Conservation (phyloP, 2,797 vertebrate species). For the Sus cebifrons region DNA sequence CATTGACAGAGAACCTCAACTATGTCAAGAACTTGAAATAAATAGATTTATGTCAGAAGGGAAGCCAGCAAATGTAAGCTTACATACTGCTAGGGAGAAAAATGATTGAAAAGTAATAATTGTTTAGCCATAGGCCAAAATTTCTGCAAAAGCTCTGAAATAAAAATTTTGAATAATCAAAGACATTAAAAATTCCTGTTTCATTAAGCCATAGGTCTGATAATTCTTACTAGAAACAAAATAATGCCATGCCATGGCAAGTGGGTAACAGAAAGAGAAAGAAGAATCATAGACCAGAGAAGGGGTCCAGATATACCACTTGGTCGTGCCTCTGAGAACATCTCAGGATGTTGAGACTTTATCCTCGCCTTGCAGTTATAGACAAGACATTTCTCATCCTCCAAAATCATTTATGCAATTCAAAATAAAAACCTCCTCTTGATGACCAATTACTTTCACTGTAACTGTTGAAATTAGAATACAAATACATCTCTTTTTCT, state of each 20-base stretch:
- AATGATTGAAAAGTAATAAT: slow-evolving; percentile 38
- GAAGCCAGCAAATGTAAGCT: neutral
- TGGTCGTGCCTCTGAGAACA: neutral
- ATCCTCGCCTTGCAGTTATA: neutral
- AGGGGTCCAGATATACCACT: neutral
- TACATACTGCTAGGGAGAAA: neutral
- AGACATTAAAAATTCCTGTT: slow-evolving; percentile 61
- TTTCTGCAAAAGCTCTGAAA: slow-evolving; percentile 62
- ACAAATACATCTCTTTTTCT: neutral
- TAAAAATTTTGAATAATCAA: slow-evolving; percentile 66
- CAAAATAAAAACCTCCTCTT: slow-evolving; percentile 1
- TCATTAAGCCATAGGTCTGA: slow-evolving; percentile 46
- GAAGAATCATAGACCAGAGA: neutral
- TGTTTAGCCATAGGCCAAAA: slow-evolving; percentile 51
- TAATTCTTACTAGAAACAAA: slow-evolving; percentile 50
- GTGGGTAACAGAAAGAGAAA: neutral
- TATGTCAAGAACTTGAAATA: slow-evolving; percentile 57
- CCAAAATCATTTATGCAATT: neutral
- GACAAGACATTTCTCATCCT: neutral
- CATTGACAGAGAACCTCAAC: slow-evolving; percentile 54
- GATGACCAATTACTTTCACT: neutral
- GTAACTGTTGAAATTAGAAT: neutral
- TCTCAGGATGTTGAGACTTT: neutral
- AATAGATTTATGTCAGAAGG: slow-evolving; percentile 59
- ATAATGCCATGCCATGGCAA: neutral